A percentile compares a stretch with the other conserved stretches of the same genome.
Conservation (phyloP, 2,888 invertebrate species). For the Zaprionus obscuricornis region DNA sequence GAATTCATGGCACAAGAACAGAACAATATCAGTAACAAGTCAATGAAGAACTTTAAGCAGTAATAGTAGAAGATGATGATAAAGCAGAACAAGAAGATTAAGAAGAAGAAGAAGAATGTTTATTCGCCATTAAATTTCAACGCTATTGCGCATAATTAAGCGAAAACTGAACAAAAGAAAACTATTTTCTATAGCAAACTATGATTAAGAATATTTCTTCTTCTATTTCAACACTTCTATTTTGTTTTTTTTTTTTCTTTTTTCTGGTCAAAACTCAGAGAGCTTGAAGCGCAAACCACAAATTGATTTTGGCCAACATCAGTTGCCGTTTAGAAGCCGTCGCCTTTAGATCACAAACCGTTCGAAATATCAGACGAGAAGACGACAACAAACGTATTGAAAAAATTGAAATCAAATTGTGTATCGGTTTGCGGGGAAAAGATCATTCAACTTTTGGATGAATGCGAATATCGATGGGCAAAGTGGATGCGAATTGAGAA, state of each 20-base stretch:
- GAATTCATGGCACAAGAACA: background rate
- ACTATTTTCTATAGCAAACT: conserved; percentile 61
- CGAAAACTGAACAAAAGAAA: conserved; percentile 64
- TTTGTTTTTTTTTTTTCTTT: conserved; percentile 14
- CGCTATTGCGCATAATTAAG: conserved; percentile 76
- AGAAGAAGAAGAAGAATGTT: conserved; percentile 46
- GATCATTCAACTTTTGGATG: conserved; percentile 26
- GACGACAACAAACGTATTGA: conserved; percentile 8
- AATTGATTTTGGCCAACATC: conserved; percentile 72
- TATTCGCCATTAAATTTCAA: conserved; percentile 71
- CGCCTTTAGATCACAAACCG: conserved; percentile 62
- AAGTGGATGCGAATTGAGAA: conserved; percentile 18
- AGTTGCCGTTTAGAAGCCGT: conserved; percentile 74
- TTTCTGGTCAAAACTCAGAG: conserved; percentile 1
- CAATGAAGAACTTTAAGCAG: too few relatives aligned
- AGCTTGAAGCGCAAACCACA: conserved; percentile 23
- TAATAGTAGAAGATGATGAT: too few relatives aligned
- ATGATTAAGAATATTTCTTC: conserved; percentile 66
- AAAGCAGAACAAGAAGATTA: background rate
- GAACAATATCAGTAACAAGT: background rate
- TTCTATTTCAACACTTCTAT: background rate
- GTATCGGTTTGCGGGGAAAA: too few relatives aligned
- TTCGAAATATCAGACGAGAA: conserved; percentile 12
- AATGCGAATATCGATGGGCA: conserved; percentile 66
- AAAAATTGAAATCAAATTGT: conserved; percentile 29